A percentile compares a stretch with the other conserved stretches of the same genome.
phyloP scores from a whole-genome alignment of 2,113 vertebrate species.

The Calonectris borealis region DNA sequence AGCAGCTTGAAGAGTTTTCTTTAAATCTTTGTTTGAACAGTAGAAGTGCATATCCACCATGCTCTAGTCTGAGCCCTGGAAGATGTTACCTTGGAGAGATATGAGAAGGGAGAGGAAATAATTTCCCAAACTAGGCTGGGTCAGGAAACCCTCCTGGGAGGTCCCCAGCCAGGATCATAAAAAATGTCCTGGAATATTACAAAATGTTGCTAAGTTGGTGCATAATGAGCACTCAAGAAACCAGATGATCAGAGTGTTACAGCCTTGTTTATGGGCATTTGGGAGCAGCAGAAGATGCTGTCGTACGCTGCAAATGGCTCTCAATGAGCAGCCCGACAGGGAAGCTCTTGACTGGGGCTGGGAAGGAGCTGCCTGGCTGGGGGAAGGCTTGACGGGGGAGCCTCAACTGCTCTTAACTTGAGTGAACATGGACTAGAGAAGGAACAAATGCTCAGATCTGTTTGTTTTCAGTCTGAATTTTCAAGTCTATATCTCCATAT shows the following conservation, averaged over 20 bases:
- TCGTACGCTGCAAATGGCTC: rapidly evolving
- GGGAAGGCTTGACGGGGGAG: not conserved
- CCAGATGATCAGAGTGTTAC: not conserved
- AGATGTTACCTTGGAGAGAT: not conserved
- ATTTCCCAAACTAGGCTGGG: not conserved
- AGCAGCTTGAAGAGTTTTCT: not conserved
- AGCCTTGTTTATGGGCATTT: not conserved
- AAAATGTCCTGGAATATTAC: not conserved
- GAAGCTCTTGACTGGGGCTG: not conserved
- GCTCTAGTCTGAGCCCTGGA: not conserved
- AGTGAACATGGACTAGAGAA: not conserved
- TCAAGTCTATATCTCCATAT: not conserved
- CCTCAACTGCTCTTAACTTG: not conserved
- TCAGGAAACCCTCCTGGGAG: not conserved
- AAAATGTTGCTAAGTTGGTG: not conserved
- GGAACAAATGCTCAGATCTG: not conserved
- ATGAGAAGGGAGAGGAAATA: not conserved
- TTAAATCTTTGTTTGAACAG: not conserved
- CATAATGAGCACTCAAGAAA: not conserved
- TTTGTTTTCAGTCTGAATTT: not conserved
- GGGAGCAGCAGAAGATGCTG: not conserved
- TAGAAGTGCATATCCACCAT: not conserved
- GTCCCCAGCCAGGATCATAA: not conserved
- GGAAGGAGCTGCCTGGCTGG: not conserved
- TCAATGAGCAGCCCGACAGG: rapidly evolving